Conservation (phyloP, 2,888 invertebrate species). For the Meganola albula region DNA sequence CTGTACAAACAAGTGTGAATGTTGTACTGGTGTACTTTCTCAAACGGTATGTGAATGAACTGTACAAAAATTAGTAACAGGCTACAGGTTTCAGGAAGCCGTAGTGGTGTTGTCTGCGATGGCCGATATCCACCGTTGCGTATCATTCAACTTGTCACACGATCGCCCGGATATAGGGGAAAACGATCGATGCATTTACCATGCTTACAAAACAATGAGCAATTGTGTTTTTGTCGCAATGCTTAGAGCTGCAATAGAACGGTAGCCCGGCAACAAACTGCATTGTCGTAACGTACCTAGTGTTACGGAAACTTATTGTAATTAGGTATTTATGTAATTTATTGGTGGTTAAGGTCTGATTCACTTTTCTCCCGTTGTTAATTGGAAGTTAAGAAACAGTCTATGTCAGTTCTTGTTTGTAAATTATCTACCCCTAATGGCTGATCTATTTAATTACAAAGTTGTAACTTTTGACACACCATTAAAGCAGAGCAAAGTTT, state of each 20-base stretch:
- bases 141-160: conserved; percentile 30
- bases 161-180: conserved; percentile 26
- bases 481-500: conserved; percentile 21
- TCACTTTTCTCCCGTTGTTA: no score
- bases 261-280: no score
- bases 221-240: no score
- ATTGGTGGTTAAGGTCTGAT: no score
- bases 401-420: no score
- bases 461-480: neutral
- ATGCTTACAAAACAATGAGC: conserved; percentile 31
- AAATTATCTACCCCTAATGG: no score
- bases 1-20: neutral
- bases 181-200: conserved; percentile 37
- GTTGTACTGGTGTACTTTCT: conserved; percentile 16
- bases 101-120: conserved; percentile 45
- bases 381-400: no score
- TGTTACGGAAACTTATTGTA: no score
- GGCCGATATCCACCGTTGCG: conserved; percentile 33
- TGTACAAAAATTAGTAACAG: conserved; percentile 51
- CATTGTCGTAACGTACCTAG: no score
- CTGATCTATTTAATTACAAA: neutral
- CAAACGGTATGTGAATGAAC: conserved; percentile 47
- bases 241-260: no score
- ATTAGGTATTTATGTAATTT: no score
- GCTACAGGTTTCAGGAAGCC: conserved; percentile 71